Base-by-base conservation (phyloP, 2,888 invertebrate genomes). In the Tinea pellionella region DNA sequence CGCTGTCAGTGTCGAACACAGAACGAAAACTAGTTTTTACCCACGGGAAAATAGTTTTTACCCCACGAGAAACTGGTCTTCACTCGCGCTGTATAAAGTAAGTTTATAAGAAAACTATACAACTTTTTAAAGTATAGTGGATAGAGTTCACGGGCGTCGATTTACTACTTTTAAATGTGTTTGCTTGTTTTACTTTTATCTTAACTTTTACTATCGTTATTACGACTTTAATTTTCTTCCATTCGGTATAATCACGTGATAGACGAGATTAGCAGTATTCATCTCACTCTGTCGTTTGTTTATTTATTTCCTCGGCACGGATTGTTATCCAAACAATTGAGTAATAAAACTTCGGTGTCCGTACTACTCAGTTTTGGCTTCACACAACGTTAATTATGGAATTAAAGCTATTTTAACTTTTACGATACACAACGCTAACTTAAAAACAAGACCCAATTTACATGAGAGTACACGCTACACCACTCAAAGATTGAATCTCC, bases 381-480 rank as follows among this genome's bases (percentile, higher is more conserved):
- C 67, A 68, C 68, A 73, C 64, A 70, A 69, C 66, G 71, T 72
- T 76, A 74, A 78, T 78, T 74, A 75, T 67, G 65, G 70, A 73
- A 73, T 74, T 76, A 78, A 79, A 74, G 74, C 70, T 53, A 74
- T 69, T 68, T 67, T 67, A 67, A 67, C 61, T 57, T 65, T 61
- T 62, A 60, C 66, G 69, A 70, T 77, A 75, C 73, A 76, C 72
- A 70, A 71, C 69, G 68, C 65, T 65, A 69, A 65, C 64, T 65
- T 69, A 70, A 69, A 67, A 69, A 67, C 65, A 68, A 68, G 66
- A 72, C 71, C 68, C 64, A 67, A 80, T 79, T 79, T 75, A 70
- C 78, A 82, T 79, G 78, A 73, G 69, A 67, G 72, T 70, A 73
- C 80, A 81, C 78, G 81, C 78, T 65, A 61, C 59, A 18, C 59